Evolutionary conservation across 2,888 invertebrate genomes (phyloP), one percentile per base, ranked within the genome.

Genomic region (Rhimphoctona megacephalus): DNA sequence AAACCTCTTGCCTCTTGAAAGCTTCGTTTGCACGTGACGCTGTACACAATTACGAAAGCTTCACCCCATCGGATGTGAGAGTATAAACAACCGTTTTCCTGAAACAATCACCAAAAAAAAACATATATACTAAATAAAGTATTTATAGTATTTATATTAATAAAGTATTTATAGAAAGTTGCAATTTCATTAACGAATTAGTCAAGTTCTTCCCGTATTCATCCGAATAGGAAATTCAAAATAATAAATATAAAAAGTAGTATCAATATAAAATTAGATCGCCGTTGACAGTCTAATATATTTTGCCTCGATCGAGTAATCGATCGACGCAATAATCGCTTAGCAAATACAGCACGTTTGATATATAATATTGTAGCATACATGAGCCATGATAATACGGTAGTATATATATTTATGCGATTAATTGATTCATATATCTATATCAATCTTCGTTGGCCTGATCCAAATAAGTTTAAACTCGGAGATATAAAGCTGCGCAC

Each of bases 1-100:
- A 97, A 95, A 90, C 97, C 96, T 61, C 96, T 96, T 1, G 97
- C 97, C 90, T 97, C 97, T 90, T 96, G 95, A 94, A 97, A 98
- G 90, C 97, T 97, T 81, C 96, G 96, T 88, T 96, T 95, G 92
- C 97, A 97, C 92, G 97, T 97, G 67, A 98, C 97, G 67, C 97
- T 97, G 95, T 97, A 97, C 73, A 98, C 97, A 88, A 97, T 96
- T 46, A 97, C 97, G 93, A 97, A 97, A 0, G 97, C 97, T 92
- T 97, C 97, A 43, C 97, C 97, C 97, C 97, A 97, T 91, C 97
- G 95, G 87, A 97, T 95, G 93, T 97, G 97, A 91, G 97, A 97
- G 89, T 97, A 96, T 78, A 97, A 94, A 91, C 97, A 97, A 77
- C 97, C 97, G 90, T 96, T 96, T 94, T 96, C 96, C 97, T 97